Percentiles rank a stretch among this genome's conserved stretches.
Conservation (phyloP, 1,140 invertebrate genomes). For the Cyclargus thomasi region DNA sequence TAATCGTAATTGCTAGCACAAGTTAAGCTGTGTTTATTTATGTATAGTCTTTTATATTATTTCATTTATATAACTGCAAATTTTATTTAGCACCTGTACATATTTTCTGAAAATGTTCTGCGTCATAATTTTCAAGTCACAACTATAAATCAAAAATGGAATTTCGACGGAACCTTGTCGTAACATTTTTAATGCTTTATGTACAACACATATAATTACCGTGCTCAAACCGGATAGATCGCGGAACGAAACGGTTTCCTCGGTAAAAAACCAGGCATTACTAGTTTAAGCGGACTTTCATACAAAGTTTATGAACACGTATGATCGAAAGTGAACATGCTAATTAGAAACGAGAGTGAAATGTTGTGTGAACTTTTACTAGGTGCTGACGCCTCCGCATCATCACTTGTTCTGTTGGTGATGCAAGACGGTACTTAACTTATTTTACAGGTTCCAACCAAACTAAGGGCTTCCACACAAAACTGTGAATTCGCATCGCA, state of each 20-base stretch:
- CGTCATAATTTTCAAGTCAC: too few species aligned
- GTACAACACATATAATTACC: background rate
- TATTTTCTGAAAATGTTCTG: too few species aligned
- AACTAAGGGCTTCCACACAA: too few species aligned
- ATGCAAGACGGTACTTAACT: too few species aligned
- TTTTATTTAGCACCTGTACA: too few species aligned
- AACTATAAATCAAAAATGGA: too few species aligned
- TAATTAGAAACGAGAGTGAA: constrained; percentile 15
- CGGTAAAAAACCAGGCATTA: background rate
- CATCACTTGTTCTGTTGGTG: background rate
- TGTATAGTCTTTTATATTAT: background rate
- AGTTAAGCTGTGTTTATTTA: background rate
- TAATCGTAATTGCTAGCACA: background rate
- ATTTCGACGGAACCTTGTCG: too few species aligned
- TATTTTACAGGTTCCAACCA: too few species aligned
- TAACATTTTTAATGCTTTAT: too few species aligned
- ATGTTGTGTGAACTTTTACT: constrained; percentile 13
- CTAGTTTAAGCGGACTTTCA: background rate
- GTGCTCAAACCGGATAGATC: background rate
- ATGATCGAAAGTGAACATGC: background rate
- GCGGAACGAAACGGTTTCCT: background rate
- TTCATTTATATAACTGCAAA: background rate
- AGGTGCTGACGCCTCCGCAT: background rate
- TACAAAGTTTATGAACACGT: background rate
- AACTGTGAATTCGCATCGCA: too few species aligned